phyloP scores from a whole-genome alignment of 64 coral and sea anemone genomes.

The Montipora cactus region DNA sequence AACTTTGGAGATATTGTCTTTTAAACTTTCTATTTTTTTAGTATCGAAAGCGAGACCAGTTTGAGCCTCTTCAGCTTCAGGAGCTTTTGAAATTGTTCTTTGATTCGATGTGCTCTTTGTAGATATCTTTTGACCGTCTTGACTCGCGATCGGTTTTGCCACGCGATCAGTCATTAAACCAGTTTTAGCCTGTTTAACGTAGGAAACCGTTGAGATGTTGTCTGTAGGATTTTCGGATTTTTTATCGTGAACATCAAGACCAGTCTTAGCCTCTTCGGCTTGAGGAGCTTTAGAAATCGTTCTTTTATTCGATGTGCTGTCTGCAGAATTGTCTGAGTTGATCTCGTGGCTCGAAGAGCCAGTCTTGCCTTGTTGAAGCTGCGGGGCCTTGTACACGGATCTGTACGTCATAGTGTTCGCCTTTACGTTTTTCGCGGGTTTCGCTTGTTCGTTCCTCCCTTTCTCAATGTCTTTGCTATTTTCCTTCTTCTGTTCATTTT shows the following conservation, averaged over 20 bases:
- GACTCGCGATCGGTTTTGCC: not conserved
- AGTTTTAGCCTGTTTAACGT: conserved; percentile 20
- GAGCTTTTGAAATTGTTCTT: too few species aligned
- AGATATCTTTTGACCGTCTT: not conserved
- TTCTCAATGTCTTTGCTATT: not conserved
- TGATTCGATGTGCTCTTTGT: too few species aligned
- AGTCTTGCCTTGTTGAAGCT: not conserved
- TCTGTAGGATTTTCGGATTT: not conserved
- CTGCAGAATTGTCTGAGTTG: not conserved
- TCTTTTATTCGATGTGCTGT: not conserved
- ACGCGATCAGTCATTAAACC: not conserved
- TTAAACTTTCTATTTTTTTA: not conserved
- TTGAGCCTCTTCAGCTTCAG: too few species aligned
- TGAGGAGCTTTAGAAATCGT: conserved; percentile 13
- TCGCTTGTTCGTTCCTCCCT: not conserved
- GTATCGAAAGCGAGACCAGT: too few species aligned
- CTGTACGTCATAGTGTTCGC: not conserved
- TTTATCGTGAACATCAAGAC: not conserved
- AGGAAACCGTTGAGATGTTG: not conserved
- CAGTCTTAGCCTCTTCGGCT: conserved; percentile 8
- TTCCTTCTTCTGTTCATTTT: not conserved
- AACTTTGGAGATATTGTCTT: not conserved
- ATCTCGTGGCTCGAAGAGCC: not conserved
- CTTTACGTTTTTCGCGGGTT: not conserved
- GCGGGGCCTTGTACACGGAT: not conserved